These are phyloP conservation scores for Lithobates pipiens DNA, from an alignment of 2,797 vertebrate species.

Conservation along the genomic window DNA sequence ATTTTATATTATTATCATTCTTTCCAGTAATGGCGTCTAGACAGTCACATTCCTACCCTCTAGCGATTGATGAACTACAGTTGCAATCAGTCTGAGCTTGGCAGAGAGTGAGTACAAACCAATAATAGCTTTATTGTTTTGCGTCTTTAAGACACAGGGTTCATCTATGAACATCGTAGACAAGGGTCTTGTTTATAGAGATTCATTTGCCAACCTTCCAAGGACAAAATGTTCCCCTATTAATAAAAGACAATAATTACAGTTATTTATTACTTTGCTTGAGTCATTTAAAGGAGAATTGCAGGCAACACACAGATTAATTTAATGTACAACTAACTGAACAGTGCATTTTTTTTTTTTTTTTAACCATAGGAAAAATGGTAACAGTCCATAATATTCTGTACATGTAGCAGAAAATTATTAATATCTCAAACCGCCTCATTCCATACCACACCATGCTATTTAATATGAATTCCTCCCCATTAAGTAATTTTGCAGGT, in stretches of 20 bases:
- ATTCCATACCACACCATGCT: neutral
- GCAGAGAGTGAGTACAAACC: neutral
- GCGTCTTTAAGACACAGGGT: neutral
- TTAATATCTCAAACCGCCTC: neutral
- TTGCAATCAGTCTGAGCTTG: neutral
- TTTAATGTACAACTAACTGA: too few relatives aligned
- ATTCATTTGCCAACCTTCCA: neutral
- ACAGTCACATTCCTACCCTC: neutral
- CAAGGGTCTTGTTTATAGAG: neutral
- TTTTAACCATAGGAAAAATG: neutral
- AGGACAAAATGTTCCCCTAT: neutral
- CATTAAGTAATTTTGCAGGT: too few relatives aligned
- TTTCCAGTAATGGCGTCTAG: neutral
- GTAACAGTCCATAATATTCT: neutral
- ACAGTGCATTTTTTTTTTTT: too few relatives aligned
- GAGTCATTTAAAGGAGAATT: neutral
- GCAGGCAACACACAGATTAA: neutral
- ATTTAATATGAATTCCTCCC: neutral
- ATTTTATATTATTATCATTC: neutral
- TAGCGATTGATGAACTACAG: neutral
- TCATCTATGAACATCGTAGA: neutral
- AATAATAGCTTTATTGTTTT: slow-evolving; percentile 5
- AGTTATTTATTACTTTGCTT: neutral
- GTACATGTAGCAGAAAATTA: neutral
- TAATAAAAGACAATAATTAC: neutral